These are phyloP conservation scores for Takifugu flavidus DNA, from an alignment of 2,113 vertebrate genomes.

Conservation along the genomic window DNA sequence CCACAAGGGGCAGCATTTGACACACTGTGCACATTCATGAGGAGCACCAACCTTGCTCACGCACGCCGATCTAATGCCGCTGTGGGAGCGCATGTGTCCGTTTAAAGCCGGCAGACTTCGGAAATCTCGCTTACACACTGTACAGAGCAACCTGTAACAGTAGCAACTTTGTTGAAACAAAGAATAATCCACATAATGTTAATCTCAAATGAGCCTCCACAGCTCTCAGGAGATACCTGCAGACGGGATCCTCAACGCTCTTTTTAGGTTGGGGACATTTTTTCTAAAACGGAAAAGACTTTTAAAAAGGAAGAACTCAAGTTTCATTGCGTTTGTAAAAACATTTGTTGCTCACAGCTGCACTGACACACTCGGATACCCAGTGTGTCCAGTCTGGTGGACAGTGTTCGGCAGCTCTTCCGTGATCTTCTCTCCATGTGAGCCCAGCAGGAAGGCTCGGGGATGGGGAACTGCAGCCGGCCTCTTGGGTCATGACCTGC, in stretches of 20 bases:
- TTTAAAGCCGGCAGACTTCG: constrained; percentile 48
- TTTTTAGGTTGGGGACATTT: background rate
- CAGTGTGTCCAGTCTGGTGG: constrained; percentile 7
- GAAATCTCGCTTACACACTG: constrained; percentile 61
- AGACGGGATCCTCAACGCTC: background rate
- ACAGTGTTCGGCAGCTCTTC: background rate
- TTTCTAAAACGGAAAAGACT: constrained; percentile 18
- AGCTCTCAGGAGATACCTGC: constrained; percentile 21
- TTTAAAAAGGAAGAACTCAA: background rate
- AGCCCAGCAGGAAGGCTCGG: background rate
- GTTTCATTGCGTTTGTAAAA: background rate
- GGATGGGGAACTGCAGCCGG: background rate
- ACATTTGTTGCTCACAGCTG: background rate
- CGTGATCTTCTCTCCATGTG: constrained; percentile 2
- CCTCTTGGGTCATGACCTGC: background rate
- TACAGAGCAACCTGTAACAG: constrained; percentile 39
- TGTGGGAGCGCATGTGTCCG: constrained; percentile 56
- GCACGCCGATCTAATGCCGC: constrained; percentile 10
- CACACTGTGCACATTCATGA: too few species aligned
- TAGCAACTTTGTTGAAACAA: background rate
- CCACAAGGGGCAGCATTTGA: background rate
- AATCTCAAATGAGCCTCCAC: too few species aligned
- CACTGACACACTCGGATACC: constrained; percentile 6
- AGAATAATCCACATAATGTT: background rate
- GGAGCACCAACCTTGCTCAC: constrained; percentile 25